phyloP scores from a whole-genome alignment of 2,113 vertebrate genomes.

The Tinamus guttatus region DNA sequence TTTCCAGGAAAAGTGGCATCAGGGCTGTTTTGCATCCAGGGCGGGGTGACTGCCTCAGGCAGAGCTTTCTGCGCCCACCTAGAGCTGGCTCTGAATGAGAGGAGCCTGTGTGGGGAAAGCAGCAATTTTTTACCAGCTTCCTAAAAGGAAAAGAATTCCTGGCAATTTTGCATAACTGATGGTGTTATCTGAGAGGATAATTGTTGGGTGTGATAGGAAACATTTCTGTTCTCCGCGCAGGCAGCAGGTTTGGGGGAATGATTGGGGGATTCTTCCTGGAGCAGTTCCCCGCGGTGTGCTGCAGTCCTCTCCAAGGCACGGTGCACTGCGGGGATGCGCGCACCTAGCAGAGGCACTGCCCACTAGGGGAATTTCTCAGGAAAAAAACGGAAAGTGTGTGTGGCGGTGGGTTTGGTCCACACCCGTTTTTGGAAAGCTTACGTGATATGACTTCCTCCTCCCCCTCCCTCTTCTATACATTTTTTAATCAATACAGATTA shows the following conservation, averaged over 20 bases:
- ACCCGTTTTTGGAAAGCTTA: not conserved
- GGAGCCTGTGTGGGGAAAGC: not conserved
- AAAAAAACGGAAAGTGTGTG: not conserved
- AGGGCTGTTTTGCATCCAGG: not conserved
- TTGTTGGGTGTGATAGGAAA: not conserved
- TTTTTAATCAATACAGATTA: not conserved
- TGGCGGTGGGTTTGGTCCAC: not conserved
- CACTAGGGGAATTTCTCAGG: accelerated
- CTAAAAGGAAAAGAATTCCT: not conserved
- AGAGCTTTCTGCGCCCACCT: not conserved
- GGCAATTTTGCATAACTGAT: not conserved
- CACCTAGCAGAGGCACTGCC: accelerated
- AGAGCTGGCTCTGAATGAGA: not conserved
- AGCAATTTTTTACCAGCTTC: not conserved
- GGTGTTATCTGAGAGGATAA: not conserved
- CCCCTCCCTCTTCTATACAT: not conserved
- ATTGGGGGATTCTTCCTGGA: not conserved
- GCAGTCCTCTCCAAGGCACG: not conserved
- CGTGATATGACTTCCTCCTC: not conserved
- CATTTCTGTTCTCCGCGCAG: not conserved
- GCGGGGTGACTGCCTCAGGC: not conserved
- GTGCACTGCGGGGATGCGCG: not conserved
- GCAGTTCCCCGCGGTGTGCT: not conserved
- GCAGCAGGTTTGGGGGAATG: not conserved
- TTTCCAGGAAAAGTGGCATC: not conserved